phyloP scores from a whole-genome alignment of 2,113 vertebrate genomes.

The Actenoides hombroni region DNA sequence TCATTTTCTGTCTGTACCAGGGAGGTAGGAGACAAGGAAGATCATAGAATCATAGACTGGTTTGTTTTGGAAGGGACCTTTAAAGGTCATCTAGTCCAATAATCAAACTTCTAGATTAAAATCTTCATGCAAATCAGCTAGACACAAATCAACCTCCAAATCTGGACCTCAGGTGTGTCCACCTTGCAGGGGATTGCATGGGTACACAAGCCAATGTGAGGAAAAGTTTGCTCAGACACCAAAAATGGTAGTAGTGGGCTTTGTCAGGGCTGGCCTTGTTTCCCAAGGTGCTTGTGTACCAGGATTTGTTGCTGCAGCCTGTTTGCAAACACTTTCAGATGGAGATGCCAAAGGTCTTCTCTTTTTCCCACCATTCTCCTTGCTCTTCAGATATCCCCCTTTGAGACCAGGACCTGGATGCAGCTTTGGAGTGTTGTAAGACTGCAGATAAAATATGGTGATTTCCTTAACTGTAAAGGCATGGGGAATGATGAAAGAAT shows the following conservation, averaged over 20 bases:
- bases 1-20: background rate
- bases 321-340: background rate
- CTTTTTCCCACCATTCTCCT: background rate
- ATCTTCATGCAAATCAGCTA: accelerated
- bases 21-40: accelerated
- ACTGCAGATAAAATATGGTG: background rate
- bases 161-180: background rate
- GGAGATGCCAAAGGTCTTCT: background rate
- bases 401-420: no score
- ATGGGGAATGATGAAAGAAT: background rate
- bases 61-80: background rate
- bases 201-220: background rate
- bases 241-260: background rate
- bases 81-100: background rate
- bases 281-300: accelerated
- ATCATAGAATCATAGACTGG: background rate
- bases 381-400: background rate
- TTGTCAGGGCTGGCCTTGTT: accelerated
- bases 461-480: background rate
- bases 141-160: background rate
- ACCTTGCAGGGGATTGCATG: background rate
- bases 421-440: background rate
- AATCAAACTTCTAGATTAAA: background rate
- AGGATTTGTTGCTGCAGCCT: background rate
- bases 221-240: background rate